These are phyloP conservation scores for Nineta flava DNA, from an alignment of 2,888 invertebrate species.

Conservation along the genomic window DNA sequence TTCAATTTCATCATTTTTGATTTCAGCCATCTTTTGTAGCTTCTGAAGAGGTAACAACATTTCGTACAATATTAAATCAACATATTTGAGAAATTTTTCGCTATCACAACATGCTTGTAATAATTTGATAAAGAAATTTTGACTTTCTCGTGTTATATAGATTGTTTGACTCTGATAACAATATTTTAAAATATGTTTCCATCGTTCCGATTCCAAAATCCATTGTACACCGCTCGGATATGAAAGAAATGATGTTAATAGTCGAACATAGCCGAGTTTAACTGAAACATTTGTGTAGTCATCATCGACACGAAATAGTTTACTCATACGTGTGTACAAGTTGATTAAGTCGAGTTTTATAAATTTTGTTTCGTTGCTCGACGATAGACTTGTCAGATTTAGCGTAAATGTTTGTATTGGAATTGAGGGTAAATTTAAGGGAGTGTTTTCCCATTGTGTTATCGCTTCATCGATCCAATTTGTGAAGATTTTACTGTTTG, in stretches of 20 bases:
- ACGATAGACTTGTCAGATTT: constrained; percentile 42
- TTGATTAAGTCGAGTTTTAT: constrained; percentile 34
- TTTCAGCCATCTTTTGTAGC: constrained; percentile 31
- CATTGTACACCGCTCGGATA: constrained; percentile 49
- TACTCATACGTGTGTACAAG: constrained; percentile 24
- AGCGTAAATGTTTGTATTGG: constrained; percentile 42
- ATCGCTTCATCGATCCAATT: constrained; percentile 31
- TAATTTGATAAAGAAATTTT: constrained; percentile 42
- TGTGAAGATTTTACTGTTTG: constrained; percentile 15
- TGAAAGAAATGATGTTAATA: constrained; percentile 39
- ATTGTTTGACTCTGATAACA: constrained; percentile 51
- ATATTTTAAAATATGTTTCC: constrained; percentile 46
- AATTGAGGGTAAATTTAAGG: constrained; percentile 24
- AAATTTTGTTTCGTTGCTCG: constrained; percentile 40
- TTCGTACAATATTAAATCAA: constrained; percentile 35
- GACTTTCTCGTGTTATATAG: constrained; percentile 51
- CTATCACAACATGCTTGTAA: constrained; percentile 37
- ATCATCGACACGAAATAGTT: constrained; percentile 20
- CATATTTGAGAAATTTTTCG: constrained; percentile 22
- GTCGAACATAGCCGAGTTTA: constrained; percentile 48
- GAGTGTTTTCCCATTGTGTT: constrained; percentile 23
- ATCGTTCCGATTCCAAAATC: constrained; percentile 42
- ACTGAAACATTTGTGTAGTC: constrained; percentile 38
- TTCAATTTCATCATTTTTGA: constrained; percentile 33
- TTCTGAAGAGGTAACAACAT: constrained; percentile 42